phyloP scores from a whole-genome alignment of 2,113 vertebrate species.

The Brienomyrus longianalis region DNA sequence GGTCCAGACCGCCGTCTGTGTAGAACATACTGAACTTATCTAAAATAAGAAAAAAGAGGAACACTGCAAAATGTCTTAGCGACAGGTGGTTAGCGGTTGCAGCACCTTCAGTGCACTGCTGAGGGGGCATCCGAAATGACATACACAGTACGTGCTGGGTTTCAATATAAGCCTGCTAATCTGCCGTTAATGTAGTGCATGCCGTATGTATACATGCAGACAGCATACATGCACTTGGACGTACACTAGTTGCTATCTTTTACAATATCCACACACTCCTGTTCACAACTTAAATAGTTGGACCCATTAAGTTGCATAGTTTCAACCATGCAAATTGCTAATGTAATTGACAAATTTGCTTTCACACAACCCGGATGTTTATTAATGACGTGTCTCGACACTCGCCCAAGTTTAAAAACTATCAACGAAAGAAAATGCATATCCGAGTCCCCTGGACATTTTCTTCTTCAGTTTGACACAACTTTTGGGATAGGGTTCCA shows the following conservation, averaged over 20 bases:
- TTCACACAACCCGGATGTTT: not conserved
- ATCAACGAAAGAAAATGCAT: not conserved
- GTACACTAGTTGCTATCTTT: not conserved
- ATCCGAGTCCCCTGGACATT: not conserved
- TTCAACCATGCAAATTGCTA: not conserved
- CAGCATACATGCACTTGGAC: not conserved
- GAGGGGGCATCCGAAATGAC: not conserved
- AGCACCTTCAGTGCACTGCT: not conserved
- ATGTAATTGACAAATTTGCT: not conserved
- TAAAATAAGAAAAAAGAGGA: not conserved
- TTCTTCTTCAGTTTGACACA: not conserved
- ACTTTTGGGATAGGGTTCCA: not conserved
- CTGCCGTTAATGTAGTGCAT: not conserved
- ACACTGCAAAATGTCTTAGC: not conserved
- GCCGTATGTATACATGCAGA: not conserved
- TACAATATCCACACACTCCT: not conserved
- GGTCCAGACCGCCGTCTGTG: not conserved
- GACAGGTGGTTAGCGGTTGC: not conserved
- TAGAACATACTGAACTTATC: not conserved
- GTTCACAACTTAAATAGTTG: not conserved
- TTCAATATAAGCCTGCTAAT: not conserved
- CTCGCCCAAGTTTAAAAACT: not conserved
- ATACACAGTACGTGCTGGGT: not conserved
- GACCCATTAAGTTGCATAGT: not conserved
- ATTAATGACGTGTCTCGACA: not conserved